phyloP scores from a whole-genome alignment of 2,797 vertebrate species.

The Hippoglossus hippoglossus region DNA sequence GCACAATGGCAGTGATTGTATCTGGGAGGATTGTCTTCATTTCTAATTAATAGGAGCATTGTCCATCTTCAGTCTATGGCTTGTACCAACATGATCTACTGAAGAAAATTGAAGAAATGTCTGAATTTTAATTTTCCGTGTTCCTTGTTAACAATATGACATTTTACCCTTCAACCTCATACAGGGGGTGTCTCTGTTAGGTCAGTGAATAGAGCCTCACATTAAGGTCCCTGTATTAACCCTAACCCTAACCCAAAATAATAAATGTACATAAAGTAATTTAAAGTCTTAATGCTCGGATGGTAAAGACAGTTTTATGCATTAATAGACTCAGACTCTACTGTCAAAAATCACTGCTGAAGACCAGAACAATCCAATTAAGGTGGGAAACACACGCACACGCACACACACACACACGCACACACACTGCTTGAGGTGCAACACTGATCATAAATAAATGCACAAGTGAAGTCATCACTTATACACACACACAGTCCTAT shows the following conservation, averaged over 20 bases:
- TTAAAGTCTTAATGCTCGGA: too few species aligned
- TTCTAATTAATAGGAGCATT: too few species aligned
- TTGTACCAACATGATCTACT: background rate
- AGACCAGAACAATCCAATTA: conserved; percentile 2
- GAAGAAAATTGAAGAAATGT: background rate
- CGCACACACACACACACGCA: conserved; percentile 9
- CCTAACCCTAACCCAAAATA: too few species aligned
- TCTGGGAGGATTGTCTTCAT: background rate
- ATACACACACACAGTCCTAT: conserved; percentile 29
- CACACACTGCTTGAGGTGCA: conserved; percentile 28
- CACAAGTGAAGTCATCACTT: conserved; percentile 76
- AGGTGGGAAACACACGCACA: conserved; percentile 4
- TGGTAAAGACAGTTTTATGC: too few species aligned
- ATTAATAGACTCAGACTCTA: conserved; percentile 2
- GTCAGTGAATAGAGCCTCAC: too few species aligned
- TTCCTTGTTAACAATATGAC: too few species aligned
- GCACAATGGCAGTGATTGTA: too few species aligned
- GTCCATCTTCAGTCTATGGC: background rate
- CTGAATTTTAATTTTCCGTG: too few species aligned
- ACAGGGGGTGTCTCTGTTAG: too few species aligned
- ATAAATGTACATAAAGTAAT: too few species aligned
- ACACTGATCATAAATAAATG: conserved; percentile 72
- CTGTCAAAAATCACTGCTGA: background rate
- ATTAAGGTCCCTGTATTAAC: too few species aligned
- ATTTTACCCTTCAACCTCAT: too few species aligned